Percentiles rank a stretch among this genome's conserved stretches.
Evolutionary conservation across 2,797 vertebrate genomes (phyloP).

Genomic region (Rhabdomys pumilio): DNA sequence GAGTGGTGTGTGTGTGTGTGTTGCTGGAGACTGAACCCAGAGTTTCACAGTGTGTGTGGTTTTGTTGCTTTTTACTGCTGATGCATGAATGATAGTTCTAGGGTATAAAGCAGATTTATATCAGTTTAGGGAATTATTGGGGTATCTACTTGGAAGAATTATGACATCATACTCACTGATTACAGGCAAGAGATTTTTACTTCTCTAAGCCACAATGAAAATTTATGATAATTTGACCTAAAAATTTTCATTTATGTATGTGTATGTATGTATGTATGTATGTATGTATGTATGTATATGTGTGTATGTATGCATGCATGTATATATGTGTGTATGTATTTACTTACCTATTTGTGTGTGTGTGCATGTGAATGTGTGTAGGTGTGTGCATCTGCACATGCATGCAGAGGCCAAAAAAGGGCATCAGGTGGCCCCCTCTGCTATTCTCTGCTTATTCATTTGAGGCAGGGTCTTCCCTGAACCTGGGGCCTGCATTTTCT

Average conservation of each 20-base stretch:
- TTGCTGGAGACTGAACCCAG: background rate
- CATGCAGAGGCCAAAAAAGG: background rate
- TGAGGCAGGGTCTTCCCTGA: background rate
- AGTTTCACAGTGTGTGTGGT: background rate
- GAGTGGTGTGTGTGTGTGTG: background rate
- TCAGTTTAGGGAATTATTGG: background rate
- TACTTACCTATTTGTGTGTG: background rate
- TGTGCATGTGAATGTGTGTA: background rate
- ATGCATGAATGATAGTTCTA: background rate
- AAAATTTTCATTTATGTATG: background rate
- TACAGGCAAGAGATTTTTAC: slow-evolving; percentile 19
- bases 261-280: background rate
- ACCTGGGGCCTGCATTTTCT: background rate
- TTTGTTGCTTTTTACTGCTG: slow-evolving; percentile 40
- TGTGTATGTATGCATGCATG: background rate
- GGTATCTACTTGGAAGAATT: background rate
- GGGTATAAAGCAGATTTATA: slow-evolving; percentile 22
- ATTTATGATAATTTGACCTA: background rate
- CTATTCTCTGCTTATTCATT: background rate
- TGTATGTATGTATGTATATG: background rate
- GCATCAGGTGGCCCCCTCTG: background rate
- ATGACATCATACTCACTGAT: slow-evolving; percentile 39
- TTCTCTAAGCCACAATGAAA: slow-evolving; percentile 17
- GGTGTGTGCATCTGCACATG: background rate
- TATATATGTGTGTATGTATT: background rate